These are phyloP conservation scores for Sialia sialis DNA, from an alignment of 2,113 vertebrate species.

Conservation along the genomic window DNA sequence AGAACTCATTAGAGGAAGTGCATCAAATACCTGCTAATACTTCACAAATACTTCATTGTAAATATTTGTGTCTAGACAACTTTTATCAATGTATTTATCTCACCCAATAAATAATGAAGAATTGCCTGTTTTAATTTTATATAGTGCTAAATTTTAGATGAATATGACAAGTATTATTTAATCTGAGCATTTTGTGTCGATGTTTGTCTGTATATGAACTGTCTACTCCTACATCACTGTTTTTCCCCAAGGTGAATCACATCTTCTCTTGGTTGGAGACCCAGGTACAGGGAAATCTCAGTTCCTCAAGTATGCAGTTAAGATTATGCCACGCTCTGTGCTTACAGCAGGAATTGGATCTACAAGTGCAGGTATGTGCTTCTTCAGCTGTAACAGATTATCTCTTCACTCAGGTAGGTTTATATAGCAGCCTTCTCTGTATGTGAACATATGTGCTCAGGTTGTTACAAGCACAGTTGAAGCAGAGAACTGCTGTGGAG, in stretches of 20 bases:
- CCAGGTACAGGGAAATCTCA: conserved; percentile 97
- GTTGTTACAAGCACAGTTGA: background rate
- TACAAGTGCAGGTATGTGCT: conserved; percentile 88
- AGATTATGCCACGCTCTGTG: conserved; percentile 91
- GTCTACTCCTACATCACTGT: background rate
- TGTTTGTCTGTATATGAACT: background rate
- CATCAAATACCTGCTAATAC: background rate
- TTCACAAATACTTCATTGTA: background rate
- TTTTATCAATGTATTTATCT: background rate
- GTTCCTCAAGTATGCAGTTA: conserved; percentile 96
- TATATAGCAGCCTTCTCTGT: background rate
- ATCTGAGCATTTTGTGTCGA: background rate
- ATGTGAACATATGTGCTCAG: background rate
- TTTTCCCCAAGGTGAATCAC: conserved; percentile 84
- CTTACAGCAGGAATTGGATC: conserved; percentile 96
- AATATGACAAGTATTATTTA: background rate
- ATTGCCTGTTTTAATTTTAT: background rate
- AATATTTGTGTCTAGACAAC: background rate
- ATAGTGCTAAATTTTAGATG: background rate
- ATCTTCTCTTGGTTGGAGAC: conserved; percentile 93
- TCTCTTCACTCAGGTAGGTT: background rate
- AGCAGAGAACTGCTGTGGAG: background rate
- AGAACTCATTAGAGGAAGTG: background rate
- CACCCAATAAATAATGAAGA: background rate
- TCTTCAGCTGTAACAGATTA: background rate